A percentile compares a stretch with the other conserved stretches of the same genome.
These are phyloP conservation scores for Euzophera pinguis DNA, from an alignment of 2,888 invertebrate species.

Conservation along the genomic window DNA sequence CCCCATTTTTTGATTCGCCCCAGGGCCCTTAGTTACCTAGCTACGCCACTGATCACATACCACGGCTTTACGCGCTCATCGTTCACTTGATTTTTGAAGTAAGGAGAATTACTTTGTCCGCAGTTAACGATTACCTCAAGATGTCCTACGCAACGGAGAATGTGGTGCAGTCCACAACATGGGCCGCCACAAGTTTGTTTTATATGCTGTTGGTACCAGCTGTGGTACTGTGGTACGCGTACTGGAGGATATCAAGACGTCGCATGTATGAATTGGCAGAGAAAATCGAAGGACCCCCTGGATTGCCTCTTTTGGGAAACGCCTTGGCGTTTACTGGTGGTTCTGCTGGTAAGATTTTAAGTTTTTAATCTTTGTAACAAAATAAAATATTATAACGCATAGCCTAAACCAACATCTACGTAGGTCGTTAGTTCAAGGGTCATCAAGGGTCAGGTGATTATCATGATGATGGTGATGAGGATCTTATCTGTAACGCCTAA, in stretches of 20 bases:
- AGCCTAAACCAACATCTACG: no score
- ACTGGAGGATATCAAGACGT: conserved; percentile 87
- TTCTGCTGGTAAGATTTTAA: conserved; percentile 80
- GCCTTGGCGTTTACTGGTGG: conserved; percentile 86
- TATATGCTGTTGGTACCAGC: conserved; percentile 87
- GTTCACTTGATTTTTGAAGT: not conserved
- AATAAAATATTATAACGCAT: no score
- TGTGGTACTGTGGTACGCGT: conserved; percentile 84
- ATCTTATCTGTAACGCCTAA: no score
- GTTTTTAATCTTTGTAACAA: no score
- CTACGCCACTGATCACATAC: not conserved
- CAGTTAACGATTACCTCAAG: conserved; percentile 26
- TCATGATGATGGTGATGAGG: no score
- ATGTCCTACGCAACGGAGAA: conserved; percentile 69
- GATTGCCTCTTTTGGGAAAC: conserved; percentile 87
- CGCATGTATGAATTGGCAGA: conserved; percentile 85
- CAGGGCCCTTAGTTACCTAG: no score
- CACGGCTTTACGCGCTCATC: not conserved
- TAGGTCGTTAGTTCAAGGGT: no score
- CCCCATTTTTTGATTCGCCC: no score
- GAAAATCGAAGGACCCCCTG: conserved; percentile 86
- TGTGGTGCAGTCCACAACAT: conserved; percentile 62
- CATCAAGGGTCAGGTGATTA: no score
- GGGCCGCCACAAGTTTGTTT: conserved; percentile 84
- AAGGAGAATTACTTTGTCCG: conserved; percentile 11